phyloP scores from a whole-genome alignment of 2,888 invertebrate species.

The Dicyrtomina minuta region DNA sequence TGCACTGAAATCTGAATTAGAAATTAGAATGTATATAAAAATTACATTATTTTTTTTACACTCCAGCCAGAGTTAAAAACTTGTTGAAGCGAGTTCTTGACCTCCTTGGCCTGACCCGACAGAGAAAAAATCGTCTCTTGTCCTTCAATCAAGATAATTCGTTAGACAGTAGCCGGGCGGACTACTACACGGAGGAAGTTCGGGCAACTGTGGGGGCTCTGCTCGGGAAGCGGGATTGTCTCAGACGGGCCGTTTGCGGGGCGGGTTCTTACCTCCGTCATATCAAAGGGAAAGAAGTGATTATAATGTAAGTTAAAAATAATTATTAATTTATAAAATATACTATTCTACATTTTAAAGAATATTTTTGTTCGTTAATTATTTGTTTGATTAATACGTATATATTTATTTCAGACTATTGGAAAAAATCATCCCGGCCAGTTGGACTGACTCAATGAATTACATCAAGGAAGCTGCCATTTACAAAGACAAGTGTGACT shows the following conservation, averaged over 20 bases:
- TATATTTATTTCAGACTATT: slow-evolving; percentile 39
- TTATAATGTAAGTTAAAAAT: slow-evolving; percentile 48
- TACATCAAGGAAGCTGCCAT: slow-evolving; percentile 46
- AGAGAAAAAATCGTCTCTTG: slow-evolving; percentile 42
- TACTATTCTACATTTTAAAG: too few relatives aligned
- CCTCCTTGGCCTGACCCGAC: slow-evolving; percentile 41
- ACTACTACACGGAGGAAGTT: slow-evolving; percentile 43
- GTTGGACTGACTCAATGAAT: slow-evolving; percentile 46
- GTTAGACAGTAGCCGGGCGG: slow-evolving; percentile 29
- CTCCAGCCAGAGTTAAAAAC: slow-evolving; percentile 33
- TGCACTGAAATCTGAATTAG: too few relatives aligned
- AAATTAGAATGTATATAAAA: too few relatives aligned
- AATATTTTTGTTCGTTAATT: neutral
- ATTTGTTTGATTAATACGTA: neutral
- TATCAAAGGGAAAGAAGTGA: slow-evolving; percentile 49
- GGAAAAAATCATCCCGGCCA: slow-evolving; percentile 47
- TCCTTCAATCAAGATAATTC: slow-evolving; percentile 25
- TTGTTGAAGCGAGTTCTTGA: slow-evolving; percentile 43
- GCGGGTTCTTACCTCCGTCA: slow-evolving; percentile 48
- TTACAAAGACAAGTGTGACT: slow-evolving; percentile 46
- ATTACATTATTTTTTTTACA: too few relatives aligned
- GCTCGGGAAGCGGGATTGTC: slow-evolving; percentile 48
- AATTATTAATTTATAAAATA: neutral
- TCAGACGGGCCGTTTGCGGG: slow-evolving; percentile 48
- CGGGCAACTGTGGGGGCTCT: slow-evolving; percentile 50